Conservation (phyloP, 2,797 vertebrate genomes). For the Heterohyrax brucei region DNA sequence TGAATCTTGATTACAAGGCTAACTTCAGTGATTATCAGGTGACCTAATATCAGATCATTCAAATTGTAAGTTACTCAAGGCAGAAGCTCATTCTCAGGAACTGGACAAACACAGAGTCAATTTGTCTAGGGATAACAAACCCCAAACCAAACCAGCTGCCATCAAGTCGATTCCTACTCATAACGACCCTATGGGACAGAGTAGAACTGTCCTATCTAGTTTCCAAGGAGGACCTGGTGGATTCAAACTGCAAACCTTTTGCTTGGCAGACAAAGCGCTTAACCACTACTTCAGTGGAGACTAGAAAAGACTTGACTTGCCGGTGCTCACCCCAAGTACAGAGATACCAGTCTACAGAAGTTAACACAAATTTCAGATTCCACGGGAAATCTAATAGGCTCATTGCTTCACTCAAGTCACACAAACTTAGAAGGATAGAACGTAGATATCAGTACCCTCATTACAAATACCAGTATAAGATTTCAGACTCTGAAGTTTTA, state of each 20-base stretch:
- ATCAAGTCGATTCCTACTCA: no score
- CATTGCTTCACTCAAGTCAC: background rate
- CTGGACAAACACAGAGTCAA: background rate
- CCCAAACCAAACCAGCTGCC: no score
- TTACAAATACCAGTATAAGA: background rate
- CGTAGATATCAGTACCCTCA: background rate
- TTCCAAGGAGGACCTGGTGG: no score
- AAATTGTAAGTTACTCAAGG: background rate
- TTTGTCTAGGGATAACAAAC: background rate
- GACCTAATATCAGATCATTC: background rate
- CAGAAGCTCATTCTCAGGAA: background rate
- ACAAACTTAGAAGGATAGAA: background rate
- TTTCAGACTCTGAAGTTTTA: background rate
- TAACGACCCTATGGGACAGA: no score
- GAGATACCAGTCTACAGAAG: background rate
- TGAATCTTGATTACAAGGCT: background rate
- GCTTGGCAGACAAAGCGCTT: no score
- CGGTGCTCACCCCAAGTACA: background rate
- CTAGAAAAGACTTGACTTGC: background rate
- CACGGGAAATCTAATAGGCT: background rate
- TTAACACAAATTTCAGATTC: background rate
- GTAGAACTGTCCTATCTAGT: no score
- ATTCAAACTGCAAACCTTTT: no score
- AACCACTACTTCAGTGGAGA: no score
- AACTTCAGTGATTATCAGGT: background rate